Percentiles rank a stretch among this genome's conserved stretches.
phyloP scores from a whole-genome alignment of 2,888 invertebrate genomes.

The Drosophila buzzatii region DNA sequence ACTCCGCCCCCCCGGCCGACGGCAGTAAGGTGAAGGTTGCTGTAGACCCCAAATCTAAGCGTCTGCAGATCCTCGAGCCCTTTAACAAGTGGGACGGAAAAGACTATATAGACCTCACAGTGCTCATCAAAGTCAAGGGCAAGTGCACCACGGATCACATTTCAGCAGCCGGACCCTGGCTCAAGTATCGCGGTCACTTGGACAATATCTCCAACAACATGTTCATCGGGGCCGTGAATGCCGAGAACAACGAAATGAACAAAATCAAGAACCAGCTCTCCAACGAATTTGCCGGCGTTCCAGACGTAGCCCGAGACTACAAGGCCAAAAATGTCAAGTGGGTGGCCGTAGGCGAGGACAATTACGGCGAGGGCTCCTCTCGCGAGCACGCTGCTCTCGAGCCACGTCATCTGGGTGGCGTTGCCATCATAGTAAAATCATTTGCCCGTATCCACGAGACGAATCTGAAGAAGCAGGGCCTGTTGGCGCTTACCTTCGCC shows the following conservation, averaged over 20 bases:
- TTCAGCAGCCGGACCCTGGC: constrained; percentile 99
- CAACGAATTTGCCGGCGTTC: constrained; percentile 95
- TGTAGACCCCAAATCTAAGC: constrained; percentile 94
- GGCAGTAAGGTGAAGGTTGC: constrained; percentile 88
- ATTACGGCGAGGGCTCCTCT: constrained; percentile 95
- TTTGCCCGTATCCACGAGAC: constrained; percentile 99
- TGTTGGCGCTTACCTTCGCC: constrained; percentile 97
- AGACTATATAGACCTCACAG: constrained; percentile 94
- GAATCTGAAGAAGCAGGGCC: constrained; percentile 99
- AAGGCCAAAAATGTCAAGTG: constrained; percentile 94
- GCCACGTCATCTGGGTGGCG: constrained; percentile 96
- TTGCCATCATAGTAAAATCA: constrained; percentile 99
- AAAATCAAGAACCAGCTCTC: constrained; percentile 95
- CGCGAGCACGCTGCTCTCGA: constrained; percentile 99
- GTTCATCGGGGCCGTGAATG: constrained; percentile 97
- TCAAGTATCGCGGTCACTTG: constrained; percentile 99
- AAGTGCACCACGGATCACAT: constrained; percentile 99
- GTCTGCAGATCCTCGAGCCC: constrained; percentile 96
- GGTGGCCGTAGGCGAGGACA: constrained; percentile 95
- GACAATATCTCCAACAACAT: constrained; percentile 99
- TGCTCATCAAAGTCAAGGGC: constrained; percentile 99
- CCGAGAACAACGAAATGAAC: constrained; percentile 95
- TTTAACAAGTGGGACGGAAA: constrained; percentile 98
- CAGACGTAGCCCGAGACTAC: constrained; percentile 97
- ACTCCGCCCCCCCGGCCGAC: constrained; percentile 91